Evolutionary conservation across 1,140 invertebrate genomes (phyloP).

Genomic region (Venturia canescens): DNA sequence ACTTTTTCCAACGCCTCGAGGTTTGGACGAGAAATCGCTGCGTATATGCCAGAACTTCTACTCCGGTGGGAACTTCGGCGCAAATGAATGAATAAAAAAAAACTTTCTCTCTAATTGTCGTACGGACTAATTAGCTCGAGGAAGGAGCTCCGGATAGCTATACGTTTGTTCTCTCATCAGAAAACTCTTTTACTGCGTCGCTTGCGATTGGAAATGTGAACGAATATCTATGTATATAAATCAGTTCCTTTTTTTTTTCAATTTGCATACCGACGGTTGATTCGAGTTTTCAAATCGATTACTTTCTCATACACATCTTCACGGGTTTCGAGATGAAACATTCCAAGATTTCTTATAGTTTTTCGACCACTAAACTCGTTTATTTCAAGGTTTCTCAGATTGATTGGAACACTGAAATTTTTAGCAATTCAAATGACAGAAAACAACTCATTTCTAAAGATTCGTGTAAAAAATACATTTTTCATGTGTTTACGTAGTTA

Average conservation of each 20-base stretch:
- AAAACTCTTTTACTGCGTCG: background rate
- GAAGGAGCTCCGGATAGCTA: background rate
- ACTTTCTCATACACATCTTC: background rate
- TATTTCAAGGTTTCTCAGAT: background rate
- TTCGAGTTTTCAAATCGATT: background rate
- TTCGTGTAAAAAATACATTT: no score
- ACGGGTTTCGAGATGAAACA: background rate
- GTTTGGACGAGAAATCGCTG: background rate
- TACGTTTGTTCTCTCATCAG: background rate
- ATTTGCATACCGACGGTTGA: background rate
- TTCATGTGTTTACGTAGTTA: no score
- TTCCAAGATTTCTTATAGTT: background rate
- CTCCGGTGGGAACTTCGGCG: conserved; percentile 6
- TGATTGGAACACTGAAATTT: background rate
- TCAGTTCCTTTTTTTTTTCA: background rate
- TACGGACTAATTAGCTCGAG: conserved; percentile 29
- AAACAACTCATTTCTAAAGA: background rate
- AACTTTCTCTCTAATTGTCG: conserved; percentile 23
- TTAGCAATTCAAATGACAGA: background rate
- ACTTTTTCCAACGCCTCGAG: conserved; percentile 15
- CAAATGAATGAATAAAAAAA: conserved; percentile 1
- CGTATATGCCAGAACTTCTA: background rate
- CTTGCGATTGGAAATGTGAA: background rate
- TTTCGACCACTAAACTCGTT: background rate
- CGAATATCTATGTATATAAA: background rate